Conservation (phyloP, 2,113 vertebrate species). For the Sigmodon hispidus region DNA sequence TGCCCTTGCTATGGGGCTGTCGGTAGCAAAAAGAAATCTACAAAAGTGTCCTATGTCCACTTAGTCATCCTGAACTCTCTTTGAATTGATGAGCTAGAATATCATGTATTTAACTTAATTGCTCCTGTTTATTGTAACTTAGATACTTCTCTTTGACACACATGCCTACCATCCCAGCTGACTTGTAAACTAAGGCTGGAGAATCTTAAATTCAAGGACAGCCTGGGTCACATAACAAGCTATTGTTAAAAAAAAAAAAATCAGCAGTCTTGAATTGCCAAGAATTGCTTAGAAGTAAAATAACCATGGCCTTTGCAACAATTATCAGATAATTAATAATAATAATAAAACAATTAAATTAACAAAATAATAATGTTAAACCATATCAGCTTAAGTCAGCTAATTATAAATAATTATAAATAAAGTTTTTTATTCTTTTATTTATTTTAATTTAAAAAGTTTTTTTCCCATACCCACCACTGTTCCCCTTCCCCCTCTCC, state of each 20-base stretch:
- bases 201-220: not conserved
- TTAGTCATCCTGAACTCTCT: not conserved
- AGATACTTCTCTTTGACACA: not conserved
- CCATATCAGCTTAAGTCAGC: not conserved
- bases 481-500: too few species aligned
- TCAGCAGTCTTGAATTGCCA: not conserved
- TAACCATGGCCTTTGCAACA: not conserved
- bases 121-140: not conserved
- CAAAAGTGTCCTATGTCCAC: not conserved
- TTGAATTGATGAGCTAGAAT: not conserved
- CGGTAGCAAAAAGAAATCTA: not conserved
- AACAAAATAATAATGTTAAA: not conserved
- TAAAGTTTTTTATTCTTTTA: too few species aligned
- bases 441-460: too few species aligned
- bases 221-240: not conserved
- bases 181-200: not conserved
- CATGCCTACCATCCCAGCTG: not conserved
- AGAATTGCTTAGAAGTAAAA: constrained; percentile 27
- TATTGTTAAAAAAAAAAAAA: not conserved
- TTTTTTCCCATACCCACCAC: too few species aligned
- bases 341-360: not conserved
- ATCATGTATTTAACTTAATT: not conserved
- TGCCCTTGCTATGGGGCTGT: not conserved
- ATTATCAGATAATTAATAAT: not conserved
- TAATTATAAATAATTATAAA: too few species aligned